Percentiles rank a stretch among this genome's conserved stretches.
These are phyloP conservation scores for Chelonia mydas DNA, from an alignment of 2,797 vertebrate species.

Conservation along the genomic window DNA sequence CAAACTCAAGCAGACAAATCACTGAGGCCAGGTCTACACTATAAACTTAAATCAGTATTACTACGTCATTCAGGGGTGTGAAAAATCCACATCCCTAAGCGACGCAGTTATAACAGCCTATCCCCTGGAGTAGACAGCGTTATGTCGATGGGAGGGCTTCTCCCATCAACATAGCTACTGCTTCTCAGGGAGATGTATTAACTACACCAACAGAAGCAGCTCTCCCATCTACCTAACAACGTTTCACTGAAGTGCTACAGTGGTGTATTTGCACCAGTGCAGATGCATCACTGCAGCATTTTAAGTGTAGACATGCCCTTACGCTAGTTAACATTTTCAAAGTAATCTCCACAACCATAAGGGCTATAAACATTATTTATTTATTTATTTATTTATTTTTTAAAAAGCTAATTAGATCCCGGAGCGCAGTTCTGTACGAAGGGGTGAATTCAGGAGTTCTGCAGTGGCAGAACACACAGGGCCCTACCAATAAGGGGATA, in stretches of 20 bases:
- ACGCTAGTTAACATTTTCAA: background rate
- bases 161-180: too few relatives aligned
- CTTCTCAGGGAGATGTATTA: background rate
- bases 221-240: background rate
- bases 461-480: background rate
- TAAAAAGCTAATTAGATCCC: accelerated
- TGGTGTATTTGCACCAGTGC: too few relatives aligned
- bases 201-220: background rate
- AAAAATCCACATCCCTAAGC: too few relatives aligned
- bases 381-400: background rate
- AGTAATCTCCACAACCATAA: background rate
- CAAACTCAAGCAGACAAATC: background rate
- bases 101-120: too few relatives aligned
- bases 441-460: background rate
- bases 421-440: background rate
- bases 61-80: too few relatives aligned
- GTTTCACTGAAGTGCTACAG: background rate
- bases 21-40: too few relatives aligned
- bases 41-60: background rate
- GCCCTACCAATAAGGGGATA: background rate
- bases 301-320: background rate
- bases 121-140: too few relatives aligned
- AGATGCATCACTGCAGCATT: background rate
- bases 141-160: too few relatives aligned
- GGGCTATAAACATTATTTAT: background rate